Base-by-base conservation (phyloP, 2,888 invertebrate genomes). In the Halictus quadricinctus region DNA sequence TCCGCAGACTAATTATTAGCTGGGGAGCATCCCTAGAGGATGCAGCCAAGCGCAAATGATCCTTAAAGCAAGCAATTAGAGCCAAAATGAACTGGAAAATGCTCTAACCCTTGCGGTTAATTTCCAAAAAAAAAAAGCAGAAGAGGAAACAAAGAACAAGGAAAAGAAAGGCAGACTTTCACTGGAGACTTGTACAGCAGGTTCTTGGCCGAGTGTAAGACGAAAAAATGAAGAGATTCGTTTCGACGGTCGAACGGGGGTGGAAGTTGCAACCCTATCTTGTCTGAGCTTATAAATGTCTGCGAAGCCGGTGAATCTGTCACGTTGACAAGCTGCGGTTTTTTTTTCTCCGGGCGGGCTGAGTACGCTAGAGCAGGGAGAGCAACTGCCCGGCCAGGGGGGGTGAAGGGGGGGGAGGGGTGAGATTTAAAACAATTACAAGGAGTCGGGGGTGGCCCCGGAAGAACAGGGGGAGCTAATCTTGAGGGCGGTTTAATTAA, bases 401-500 rank as follows among this genome's bases (percentile, higher is more conserved):
- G 91, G 91, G 50, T 36, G 36, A 36, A 36, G 5, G 36, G 36
- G 36, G 36, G 36, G 36, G 81, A 86, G 91, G 91, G 91, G 21
- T 91, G 93, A 93, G 94, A 94, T 94, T 94, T 94, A 93, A 94
- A 94, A 94, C 94, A 94, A 94, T 94, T 94, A 94, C 93, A 94
- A 92, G 93, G 91, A 92, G 88, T 88, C 88, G 86, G 80, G 87
- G 69, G 66, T 18, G 29, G 78, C 77, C 41, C 46, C 36, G 12
- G 58, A 88, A 88, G 90, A 90, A 86, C 91, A 90, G 91, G 92
- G 92, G 93, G 54, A 93, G 93, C 94, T 94, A 94, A 94, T 94
- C 94, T 94, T 93, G 94, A 94, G 94, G 94, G 94, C 88, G 94
- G 92, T 94, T 94, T 94, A 94, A 94, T 94, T 94, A 94, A 94